A percentile compares a stretch with the other conserved stretches of the same genome.
Conservation (phyloP, 2,888 invertebrate genomes). For the Andrena chrysosceles region DNA sequence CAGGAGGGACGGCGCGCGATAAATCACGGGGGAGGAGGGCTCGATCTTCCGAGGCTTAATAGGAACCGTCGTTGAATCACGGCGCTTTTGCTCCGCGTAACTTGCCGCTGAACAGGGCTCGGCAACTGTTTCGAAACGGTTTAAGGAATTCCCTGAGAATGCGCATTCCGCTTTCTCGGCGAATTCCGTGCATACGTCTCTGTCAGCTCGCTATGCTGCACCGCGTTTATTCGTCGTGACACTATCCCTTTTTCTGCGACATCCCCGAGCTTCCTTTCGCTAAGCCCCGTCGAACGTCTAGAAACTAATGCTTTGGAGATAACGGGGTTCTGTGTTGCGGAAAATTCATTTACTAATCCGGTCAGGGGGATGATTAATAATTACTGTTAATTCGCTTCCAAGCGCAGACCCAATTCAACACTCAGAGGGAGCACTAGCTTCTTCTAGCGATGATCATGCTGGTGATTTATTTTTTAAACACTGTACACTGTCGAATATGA, state of each 20-base stretch:
- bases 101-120: conserved; percentile 8
- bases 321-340: not conserved
- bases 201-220: conserved; percentile 43
- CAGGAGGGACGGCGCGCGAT: conserved; percentile 11
- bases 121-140: conserved; percentile 51
- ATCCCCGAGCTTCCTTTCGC: not conserved
- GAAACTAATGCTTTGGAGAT: not conserved
- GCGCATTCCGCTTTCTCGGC: conserved; percentile 53
- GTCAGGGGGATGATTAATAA: not conserved
- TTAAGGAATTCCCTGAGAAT: conserved; percentile 60
- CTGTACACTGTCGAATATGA: no score
- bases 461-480: no score
- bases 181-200: conserved; percentile 62
- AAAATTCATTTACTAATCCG: not conserved
- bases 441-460: no score
- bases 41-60: conserved; percentile 34
- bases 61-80: conserved; percentile 45
- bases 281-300: not conserved
- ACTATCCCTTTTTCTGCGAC: conserved; percentile 11
- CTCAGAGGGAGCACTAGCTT: no score
- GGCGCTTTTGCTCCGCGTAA: conserved; percentile 3
- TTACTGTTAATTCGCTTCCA: not conserved
- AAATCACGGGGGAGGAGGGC: conserved; percentile 24
- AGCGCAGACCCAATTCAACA: no score
- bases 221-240: conserved; percentile 24